Conservation (phyloP, 30 jellyfish, hydroid and myxozoan species). For the Pseudorhiza aurosa region DNA sequence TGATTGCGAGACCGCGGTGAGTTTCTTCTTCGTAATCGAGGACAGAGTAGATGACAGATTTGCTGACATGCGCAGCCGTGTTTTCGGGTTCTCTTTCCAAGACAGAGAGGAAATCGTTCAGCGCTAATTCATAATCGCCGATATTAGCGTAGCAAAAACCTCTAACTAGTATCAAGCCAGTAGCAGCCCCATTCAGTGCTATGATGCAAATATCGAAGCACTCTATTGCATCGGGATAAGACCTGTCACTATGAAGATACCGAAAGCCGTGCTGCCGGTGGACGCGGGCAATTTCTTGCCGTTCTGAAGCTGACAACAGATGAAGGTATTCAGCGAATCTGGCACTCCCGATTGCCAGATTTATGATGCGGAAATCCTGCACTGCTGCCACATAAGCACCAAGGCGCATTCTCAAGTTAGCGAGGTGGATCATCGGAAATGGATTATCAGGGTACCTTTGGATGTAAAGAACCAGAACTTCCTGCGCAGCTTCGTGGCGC, state of each 20-base stretch:
- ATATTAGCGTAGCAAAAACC: constrained; percentile 79
- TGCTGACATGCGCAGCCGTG: constrained; percentile 74
- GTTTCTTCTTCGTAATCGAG: constrained; percentile 65
- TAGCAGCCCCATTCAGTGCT: constrained; percentile 72
- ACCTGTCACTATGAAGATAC: constrained; percentile 30
- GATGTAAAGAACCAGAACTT: constrained; percentile 48
- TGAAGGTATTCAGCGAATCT: constrained; percentile 39
- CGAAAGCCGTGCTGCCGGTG: constrained; percentile 88
- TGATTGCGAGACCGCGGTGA: constrained; percentile 26
- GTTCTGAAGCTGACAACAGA: constrained; percentile 56
- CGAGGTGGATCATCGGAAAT: constrained; percentile 81
- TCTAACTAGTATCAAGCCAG: constrained; percentile 79
- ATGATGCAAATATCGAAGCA: constrained; percentile 78
- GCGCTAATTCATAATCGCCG: constrained; percentile 71
- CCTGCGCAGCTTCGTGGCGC: constrained; percentile 77
- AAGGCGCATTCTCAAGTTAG: constrained; percentile 74
- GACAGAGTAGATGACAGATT: constrained; percentile 74
- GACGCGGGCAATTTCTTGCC: constrained; percentile 88
- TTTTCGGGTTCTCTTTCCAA: constrained; percentile 52
- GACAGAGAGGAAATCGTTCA: constrained; percentile 62
- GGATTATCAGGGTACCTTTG: constrained; percentile 71
- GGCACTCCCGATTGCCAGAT: constrained; percentile 64
- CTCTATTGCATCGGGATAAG: constrained; percentile 78
- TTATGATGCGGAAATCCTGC: constrained; percentile 76
- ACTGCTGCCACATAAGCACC: constrained; percentile 94